phyloP scores from a whole-genome alignment of 2,797 vertebrate genomes.

The Hippocampus kuda region DNA sequence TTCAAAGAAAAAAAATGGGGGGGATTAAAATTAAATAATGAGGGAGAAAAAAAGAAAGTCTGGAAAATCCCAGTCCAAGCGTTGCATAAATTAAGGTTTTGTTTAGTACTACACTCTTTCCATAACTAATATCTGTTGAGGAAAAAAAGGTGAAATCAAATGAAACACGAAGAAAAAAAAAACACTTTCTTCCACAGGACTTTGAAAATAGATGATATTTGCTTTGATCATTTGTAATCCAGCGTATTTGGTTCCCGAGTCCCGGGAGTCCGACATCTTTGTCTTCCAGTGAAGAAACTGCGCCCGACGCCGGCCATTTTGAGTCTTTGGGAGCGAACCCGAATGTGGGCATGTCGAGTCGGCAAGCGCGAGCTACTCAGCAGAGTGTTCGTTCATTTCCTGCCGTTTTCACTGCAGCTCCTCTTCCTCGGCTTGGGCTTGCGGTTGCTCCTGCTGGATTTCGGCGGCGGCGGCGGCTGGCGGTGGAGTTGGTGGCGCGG shows the following conservation, averaged over 20 bases:
- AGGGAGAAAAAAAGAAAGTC: slow-evolving; percentile 8
- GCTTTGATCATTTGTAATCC: slow-evolving; percentile 1
- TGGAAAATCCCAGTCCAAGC: slow-evolving; percentile 9
- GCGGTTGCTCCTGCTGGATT: slow-evolving; percentile 42
- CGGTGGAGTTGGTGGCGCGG: slow-evolving; percentile 13
- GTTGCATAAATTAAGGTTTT: slow-evolving; percentile 6
- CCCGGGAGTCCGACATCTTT: slow-evolving; percentile 41
- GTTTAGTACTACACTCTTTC: neutral
- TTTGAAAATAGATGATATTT: slow-evolving; percentile 12
- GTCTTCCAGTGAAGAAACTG: slow-evolving; percentile 7
- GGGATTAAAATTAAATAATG: slow-evolving; percentile 15
- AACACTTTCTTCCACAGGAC: neutral
- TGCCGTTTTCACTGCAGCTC: slow-evolving; percentile 37
- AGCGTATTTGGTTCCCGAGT: slow-evolving; percentile 51
- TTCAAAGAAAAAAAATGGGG: neutral
- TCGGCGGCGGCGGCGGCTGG: slow-evolving; percentile 31
- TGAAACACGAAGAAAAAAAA: slow-evolving; percentile 31
- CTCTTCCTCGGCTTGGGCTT: slow-evolving; percentile 32
- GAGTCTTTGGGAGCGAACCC: slow-evolving; percentile 12
- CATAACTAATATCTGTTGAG: slow-evolving; percentile 5
- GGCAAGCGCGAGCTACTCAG: slow-evolving; percentile 23
- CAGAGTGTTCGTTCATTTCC: slow-evolving; percentile 8
- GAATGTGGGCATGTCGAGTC: slow-evolving; percentile 15
- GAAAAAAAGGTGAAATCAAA: slow-evolving; percentile 24
- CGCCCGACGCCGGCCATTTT: slow-evolving; percentile 9